Conservation (phyloP, 2,888 invertebrate species). For the Ryuthela nishihirai region DNA sequence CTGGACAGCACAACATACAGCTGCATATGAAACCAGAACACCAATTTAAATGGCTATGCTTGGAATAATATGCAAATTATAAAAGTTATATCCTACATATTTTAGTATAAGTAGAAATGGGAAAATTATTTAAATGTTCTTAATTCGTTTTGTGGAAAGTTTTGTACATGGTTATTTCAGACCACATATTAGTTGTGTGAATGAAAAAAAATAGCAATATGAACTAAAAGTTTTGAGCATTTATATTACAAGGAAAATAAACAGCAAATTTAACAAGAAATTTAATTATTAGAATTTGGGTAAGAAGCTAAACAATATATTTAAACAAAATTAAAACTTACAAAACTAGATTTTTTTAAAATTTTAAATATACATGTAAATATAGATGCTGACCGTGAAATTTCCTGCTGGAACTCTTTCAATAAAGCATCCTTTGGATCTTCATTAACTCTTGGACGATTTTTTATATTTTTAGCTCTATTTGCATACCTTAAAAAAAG, state of each 20-base stretch:
- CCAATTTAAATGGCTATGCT: no score
- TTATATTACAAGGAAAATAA: not conserved
- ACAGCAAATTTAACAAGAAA: not conserved
- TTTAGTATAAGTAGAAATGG: no score
- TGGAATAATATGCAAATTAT: no score
- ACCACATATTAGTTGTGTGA: no score
- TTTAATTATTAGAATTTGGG: not conserved
- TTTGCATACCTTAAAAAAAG: constrained; percentile 68
- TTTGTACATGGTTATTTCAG: no score
- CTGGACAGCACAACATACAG: no score
- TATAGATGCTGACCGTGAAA: constrained; percentile 61
- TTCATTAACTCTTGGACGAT: constrained; percentile 96
- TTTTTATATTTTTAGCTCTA: constrained; percentile 97
- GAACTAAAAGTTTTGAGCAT: not conserved
- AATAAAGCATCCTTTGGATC: constrained; percentile 98
- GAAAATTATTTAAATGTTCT: no score
- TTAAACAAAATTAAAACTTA: not conserved
- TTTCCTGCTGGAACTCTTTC: constrained; percentile 92
- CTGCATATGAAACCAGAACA: no score
- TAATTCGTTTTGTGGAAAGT: no score
- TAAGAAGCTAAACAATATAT: not conserved
- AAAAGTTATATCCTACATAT: no score
- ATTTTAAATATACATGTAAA: no score
- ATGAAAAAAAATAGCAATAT: not conserved
- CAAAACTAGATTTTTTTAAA: no score